phyloP scores from a whole-genome alignment of 2,888 invertebrate species.

The Drosophila recens region DNA sequence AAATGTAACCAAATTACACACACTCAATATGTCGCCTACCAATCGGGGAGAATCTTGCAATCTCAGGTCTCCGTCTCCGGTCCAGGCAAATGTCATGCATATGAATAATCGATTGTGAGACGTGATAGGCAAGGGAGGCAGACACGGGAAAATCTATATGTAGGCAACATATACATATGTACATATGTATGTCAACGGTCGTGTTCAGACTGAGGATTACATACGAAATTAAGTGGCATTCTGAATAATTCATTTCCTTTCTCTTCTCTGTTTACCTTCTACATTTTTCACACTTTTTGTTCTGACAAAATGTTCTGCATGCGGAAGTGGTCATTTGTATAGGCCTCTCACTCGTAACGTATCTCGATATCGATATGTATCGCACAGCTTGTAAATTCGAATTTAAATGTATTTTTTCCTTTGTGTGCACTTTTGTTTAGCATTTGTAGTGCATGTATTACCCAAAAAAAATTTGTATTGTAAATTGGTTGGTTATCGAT shows the following conservation, averaged over 20 bases:
- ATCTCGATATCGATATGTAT: slow-evolving; percentile 69
- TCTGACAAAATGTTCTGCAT: slow-evolving; percentile 27
- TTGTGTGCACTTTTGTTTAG: slow-evolving; percentile 11
- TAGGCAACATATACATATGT: slow-evolving; percentile 4
- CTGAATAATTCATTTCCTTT: slow-evolving; percentile 69
- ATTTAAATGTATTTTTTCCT: slow-evolving; percentile 40
- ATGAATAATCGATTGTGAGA: slow-evolving; percentile 79
- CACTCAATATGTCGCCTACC: slow-evolving; percentile 9
- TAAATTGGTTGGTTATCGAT: neutral
- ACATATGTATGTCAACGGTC: slow-evolving; percentile 11
- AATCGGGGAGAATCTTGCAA: slow-evolving; percentile 5
- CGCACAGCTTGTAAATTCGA: slow-evolving; percentile 10
- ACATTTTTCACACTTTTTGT: slow-evolving; percentile 3
- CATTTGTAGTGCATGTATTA: slow-evolving; percentile 13
- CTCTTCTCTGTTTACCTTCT: slow-evolving; percentile 4
- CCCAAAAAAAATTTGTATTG: neutral
- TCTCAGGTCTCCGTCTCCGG: slow-evolving; percentile 7
- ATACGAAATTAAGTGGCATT: slow-evolving; percentile 70
- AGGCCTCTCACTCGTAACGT: slow-evolving; percentile 21
- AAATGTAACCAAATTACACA: slow-evolving; percentile 41
- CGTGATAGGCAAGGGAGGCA: neutral
- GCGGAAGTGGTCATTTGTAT: slow-evolving; percentile 71
- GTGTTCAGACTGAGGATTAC: slow-evolving; percentile 57
- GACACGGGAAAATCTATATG: neutral
- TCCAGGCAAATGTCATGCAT: slow-evolving; percentile 54